Conservation (phyloP, 1,140 invertebrate genomes). For the Drosophila pandora region DNA sequence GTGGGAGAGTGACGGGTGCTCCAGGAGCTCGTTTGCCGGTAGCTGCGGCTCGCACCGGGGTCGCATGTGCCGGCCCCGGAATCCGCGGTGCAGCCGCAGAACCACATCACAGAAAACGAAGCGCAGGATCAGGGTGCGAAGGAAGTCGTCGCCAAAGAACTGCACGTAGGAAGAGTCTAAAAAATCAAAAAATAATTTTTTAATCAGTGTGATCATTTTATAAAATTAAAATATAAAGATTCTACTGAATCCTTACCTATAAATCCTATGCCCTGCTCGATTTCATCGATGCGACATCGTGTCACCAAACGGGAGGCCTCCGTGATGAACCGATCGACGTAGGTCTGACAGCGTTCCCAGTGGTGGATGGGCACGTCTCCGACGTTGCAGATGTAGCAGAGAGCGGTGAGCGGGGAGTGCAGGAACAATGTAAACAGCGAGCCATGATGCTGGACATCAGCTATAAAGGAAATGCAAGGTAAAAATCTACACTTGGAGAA, state of each 20-base stretch:
- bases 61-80: slow-evolving; percentile 91
- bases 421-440: slow-evolving; percentile 97
- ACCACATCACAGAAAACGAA: slow-evolving; percentile 97
- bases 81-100: slow-evolving; percentile 92
- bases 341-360: slow-evolving; percentile 95
- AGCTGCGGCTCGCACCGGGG: slow-evolving; percentile 93
- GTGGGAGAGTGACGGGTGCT: slow-evolving; percentile 92
- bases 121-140: slow-evolving; percentile 93
- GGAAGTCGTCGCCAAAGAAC: slow-evolving; percentile 97
- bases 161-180: slow-evolving; percentile 92
- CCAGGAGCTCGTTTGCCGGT: slow-evolving; percentile 95
- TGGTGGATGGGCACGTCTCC: slow-evolving; percentile 92
- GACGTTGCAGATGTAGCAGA: slow-evolving; percentile 96
- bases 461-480: slow-evolving; percentile 16
- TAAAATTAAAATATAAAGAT: not conserved
- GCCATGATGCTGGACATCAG: slow-evolving; percentile 95
- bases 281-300: slow-evolving; percentile 92
- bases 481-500: not conserved
- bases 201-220: too few species aligned
- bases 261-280: slow-evolving; percentile 83
- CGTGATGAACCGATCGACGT: slow-evolving; percentile 94
- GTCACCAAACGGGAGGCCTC: slow-evolving; percentile 94
- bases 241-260: slow-evolving; percentile 62
- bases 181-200: slow-evolving; percentile 28
- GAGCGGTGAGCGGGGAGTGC: slow-evolving; percentile 95